These are phyloP conservation scores for Eristalinus sepulchralis DNA, from an alignment of 2,888 invertebrate species.

Conservation along the genomic window DNA sequence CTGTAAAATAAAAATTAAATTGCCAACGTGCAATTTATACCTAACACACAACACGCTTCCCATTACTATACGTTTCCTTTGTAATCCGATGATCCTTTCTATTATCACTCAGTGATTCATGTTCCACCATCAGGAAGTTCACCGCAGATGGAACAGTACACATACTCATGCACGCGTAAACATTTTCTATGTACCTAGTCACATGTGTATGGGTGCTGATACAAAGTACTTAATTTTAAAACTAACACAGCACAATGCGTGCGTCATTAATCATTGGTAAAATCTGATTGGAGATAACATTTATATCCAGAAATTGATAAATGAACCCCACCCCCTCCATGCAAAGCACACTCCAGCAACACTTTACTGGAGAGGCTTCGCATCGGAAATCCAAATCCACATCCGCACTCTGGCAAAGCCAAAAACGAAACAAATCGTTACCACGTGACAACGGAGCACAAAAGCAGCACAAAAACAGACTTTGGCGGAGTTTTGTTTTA, in stretches of 20 bases:
- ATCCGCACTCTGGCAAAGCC: conserved; percentile 30
- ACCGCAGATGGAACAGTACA: conserved; percentile 17
- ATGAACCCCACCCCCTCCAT: conserved; percentile 49
- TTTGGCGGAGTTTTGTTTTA: conserved; percentile 64
- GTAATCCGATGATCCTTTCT: conserved; percentile 67
- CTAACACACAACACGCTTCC: background rate
- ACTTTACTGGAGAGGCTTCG: conserved; percentile 36
- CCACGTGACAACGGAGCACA: conserved; percentile 50
- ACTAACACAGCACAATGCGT: conserved; percentile 62
- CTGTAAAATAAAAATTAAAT: background rate
- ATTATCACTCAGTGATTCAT: conserved; percentile 66
- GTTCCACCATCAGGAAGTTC: conserved; percentile 12
- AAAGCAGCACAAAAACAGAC: conserved; percentile 52
- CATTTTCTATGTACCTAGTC: background rate
- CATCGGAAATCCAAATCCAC: conserved; percentile 51
- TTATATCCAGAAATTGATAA: conserved; percentile 76
- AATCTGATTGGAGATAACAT: conserved; percentile 78
- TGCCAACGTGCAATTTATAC: conserved; percentile 30
- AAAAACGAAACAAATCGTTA: conserved; percentile 68
- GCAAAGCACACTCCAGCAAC: conserved; percentile 9
- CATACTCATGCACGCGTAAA: background rate
- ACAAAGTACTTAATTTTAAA: conserved; percentile 39
- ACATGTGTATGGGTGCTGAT: background rate
- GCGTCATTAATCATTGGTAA: conserved; percentile 70
- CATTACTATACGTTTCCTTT: conserved; percentile 35